Evolutionary conservation across 2,888 invertebrate species (phyloP).

Genomic region (Rhodophaea formosa): DNA sequence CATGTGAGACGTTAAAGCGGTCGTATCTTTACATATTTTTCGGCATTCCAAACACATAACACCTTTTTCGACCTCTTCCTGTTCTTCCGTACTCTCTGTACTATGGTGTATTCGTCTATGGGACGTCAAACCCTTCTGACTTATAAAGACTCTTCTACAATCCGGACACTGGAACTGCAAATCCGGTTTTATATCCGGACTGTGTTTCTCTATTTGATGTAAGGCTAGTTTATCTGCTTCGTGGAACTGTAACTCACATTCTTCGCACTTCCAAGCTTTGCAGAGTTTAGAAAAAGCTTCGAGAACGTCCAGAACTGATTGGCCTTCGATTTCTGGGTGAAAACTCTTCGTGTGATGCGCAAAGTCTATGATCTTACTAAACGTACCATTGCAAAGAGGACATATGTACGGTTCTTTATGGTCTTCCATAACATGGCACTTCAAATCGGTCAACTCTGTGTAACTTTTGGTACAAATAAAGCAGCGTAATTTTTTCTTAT

Average conservation of each 20-base stretch:
- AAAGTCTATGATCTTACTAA: constrained; percentile 65
- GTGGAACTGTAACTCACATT: constrained; percentile 66
- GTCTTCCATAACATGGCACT: constrained; percentile 68
- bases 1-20: constrained; percentile 65
- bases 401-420: constrained; percentile 66
- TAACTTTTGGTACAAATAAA: constrained; percentile 65
- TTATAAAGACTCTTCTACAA: constrained; percentile 67
- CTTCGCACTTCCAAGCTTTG: constrained; percentile 76
- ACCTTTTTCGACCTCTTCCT: constrained; percentile 49
- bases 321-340: constrained; percentile 65
- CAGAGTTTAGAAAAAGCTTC: constrained; percentile 69
- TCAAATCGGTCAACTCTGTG: constrained; percentile 58
- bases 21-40: constrained; percentile 68
- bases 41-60: constrained; percentile 71
- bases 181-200: constrained; percentile 57
- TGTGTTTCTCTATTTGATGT: constrained; percentile 66
- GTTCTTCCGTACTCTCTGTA: constrained; percentile 45
- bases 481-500: constrained; percentile 65
- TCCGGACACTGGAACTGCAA: constrained; percentile 65
- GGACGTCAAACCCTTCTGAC: constrained; percentile 63
- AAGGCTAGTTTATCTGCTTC: constrained; percentile 68
- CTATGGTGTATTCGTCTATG: constrained; percentile 67
- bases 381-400: constrained; percentile 56
- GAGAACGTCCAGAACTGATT: constrained; percentile 64
- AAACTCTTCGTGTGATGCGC: constrained; percentile 63